A percentile compares a stretch with the other conserved stretches of the same genome.
Conservation (phyloP, 2,888 invertebrate species). For the Pristionchus japonicus region DNA sequence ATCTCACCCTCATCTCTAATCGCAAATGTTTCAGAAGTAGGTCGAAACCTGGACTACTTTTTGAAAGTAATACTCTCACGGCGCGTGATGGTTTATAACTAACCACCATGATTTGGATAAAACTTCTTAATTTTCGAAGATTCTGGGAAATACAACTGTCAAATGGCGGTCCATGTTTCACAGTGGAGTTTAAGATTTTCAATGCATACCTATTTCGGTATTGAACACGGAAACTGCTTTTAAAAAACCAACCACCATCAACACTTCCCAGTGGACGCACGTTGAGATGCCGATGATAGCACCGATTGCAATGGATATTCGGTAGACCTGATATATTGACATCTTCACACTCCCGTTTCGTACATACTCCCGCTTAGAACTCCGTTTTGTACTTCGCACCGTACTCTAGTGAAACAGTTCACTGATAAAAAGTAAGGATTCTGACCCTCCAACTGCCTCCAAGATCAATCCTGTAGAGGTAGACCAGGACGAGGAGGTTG, state of each 20-base stretch:
- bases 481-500: background rate
- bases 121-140: too few relatives aligned
- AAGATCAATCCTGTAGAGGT: background rate
- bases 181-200: background rate
- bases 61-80: too few relatives aligned
- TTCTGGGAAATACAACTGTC: too few relatives aligned
- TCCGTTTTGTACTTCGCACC: too few relatives aligned
- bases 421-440: too few relatives aligned
- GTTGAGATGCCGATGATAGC: background rate
- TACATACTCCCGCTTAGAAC: too few relatives aligned
- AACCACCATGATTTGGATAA: too few relatives aligned
- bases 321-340: background rate
- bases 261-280: background rate
- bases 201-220: background rate
- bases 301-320: background rate
- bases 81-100: too few relatives aligned
- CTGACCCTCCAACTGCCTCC: background rate
- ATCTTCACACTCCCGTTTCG: too few relatives aligned
- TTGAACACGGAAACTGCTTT: too few relatives aligned
- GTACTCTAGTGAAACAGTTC: too few relatives aligned
- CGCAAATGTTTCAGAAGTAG: constrained; percentile 54
- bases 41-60: too few relatives aligned
- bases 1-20: background rate
- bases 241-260: background rate
- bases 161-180: constrained; percentile 53